Base-by-base conservation (phyloP, 2,888 invertebrate species). In the Silvanus unidentatus region DNA sequence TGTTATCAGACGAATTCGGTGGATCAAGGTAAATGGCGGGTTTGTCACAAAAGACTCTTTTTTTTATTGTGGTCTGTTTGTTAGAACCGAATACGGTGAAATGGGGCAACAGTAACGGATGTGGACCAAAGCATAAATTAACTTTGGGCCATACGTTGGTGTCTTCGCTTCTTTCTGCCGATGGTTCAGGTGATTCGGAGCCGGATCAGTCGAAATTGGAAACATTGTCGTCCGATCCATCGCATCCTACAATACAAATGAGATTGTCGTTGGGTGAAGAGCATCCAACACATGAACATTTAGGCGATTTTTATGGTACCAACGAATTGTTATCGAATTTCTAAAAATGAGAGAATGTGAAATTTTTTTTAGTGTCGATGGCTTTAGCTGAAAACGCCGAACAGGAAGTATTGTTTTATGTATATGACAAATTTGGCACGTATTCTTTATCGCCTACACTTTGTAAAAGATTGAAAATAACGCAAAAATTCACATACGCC, bases 391-490 rank as follows among this genome's bases (percentile, higher is more conserved):
- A 71, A 41, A 68, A 69, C 48, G 62, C 68, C 9, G 55, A 60
- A 16, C 59, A 63, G 6, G 70, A 72, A 45, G 65, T 64, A 4
- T 58, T 68, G 54, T 55, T 71, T n/a, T 66, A 72, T 42, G 66
- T 72, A 13, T 68, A 71, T 45, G 72, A 73, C 48, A 69, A 69
- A 53, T 69, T 66, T 22, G 70, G 71, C 27, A 70, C 70, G 10
- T 70, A 71, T 49, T 62, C 68, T 0, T 49, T 73, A 22, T 70
- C 71, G 5, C 61, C 65, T 2, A 60, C 58, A 9, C 63, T 62
- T 11, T 73, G 73, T 52, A 61, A 62, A 28, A 63, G 65, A 22
- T 62, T 70, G 11, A 57, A 62, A 44, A 63, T 66, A 13, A 56
- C 66, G 1, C 65, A 66, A 43, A 66, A 66, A 56, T 55, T 70